Evolutionary conservation across 2,888 invertebrate species (phyloP).

Genomic region (Leptopterna dolabrata): DNA sequence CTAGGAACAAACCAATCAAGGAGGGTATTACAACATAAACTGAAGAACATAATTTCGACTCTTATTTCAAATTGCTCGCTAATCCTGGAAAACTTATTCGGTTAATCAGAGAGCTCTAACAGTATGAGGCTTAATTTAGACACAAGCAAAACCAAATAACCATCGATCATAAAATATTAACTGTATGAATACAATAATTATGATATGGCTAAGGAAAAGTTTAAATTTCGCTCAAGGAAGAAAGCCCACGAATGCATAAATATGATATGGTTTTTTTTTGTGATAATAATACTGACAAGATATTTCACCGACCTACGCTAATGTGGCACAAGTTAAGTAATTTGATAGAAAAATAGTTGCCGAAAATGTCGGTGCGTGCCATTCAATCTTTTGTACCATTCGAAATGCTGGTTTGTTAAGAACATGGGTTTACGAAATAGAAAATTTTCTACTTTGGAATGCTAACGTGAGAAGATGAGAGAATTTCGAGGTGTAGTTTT

Average conservation of each 20-base stretch:
- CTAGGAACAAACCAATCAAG: no score
- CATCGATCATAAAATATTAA: no score
- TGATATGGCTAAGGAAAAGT: neutral
- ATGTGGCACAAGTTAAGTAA: neutral
- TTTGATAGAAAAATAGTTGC: neutral
- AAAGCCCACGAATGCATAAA: neutral
- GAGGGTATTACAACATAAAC: no score
- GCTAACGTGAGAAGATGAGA: neutral
- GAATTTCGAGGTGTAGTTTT: neutral
- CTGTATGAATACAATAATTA: neutral
- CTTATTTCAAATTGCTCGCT: no score
- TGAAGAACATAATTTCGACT: no score
- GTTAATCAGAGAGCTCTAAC: no score
- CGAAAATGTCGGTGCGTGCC: neutral
- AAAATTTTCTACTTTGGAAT: neutral
- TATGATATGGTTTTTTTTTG: neutral
- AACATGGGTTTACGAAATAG: neutral
- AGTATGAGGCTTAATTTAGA: no score
- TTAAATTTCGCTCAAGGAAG: neutral
- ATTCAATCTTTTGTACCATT: neutral
- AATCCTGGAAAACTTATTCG: no score
- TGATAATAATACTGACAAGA: constrained; percentile 4
- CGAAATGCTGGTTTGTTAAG: neutral
- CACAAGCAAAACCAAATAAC: no score
- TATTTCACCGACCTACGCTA: neutral